Conservation (phyloP, 2,797 vertebrate genomes). For the Peromyscus aztecus region DNA sequence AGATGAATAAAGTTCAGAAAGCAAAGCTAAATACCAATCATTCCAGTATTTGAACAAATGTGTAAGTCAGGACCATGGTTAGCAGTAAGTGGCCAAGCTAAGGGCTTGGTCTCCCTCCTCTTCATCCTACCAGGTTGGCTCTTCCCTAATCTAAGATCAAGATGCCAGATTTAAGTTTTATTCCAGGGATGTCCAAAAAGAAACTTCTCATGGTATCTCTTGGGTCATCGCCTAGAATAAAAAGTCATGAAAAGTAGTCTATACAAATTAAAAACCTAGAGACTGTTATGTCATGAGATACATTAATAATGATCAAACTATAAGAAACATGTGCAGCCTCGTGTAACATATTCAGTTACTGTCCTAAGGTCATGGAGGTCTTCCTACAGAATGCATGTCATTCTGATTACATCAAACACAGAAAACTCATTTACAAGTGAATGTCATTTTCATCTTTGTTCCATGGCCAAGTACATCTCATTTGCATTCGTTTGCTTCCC, state of each 20-base stretch:
- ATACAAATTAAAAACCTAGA: constrained; percentile 59
- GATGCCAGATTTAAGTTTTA: constrained; percentile 50
- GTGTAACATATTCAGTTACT: constrained; percentile 72
- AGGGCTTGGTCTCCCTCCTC: neutral
- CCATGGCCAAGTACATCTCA: constrained; percentile 88
- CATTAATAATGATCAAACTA: constrained; percentile 45
- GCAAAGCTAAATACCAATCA: neutral
- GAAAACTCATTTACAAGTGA: constrained; percentile 94
- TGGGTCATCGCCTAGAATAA: neutral
- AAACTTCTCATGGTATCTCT: constrained; percentile 54
- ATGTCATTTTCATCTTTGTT: constrained; percentile 88
- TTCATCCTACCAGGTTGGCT: neutral
- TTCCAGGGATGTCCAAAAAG: neutral
- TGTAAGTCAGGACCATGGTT: neutral
- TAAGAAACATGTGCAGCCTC: constrained; percentile 56
- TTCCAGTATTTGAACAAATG: constrained; percentile 11
- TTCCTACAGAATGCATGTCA: constrained; percentile 86
- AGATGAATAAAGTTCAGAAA: constrained; percentile 33
- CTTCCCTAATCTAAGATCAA: neutral
- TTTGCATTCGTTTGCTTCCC: constrained; percentile 92
- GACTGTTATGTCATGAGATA: constrained; percentile 30
- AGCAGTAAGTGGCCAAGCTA: constrained; percentile 39
- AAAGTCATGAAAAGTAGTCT: constrained; percentile 49
- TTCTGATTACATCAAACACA: constrained; percentile 92
- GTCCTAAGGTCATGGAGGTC: constrained; percentile 30